These are phyloP conservation scores for Clivina fossor DNA, from an alignment of 2,888 invertebrate genomes.

Conservation along the genomic window DNA sequence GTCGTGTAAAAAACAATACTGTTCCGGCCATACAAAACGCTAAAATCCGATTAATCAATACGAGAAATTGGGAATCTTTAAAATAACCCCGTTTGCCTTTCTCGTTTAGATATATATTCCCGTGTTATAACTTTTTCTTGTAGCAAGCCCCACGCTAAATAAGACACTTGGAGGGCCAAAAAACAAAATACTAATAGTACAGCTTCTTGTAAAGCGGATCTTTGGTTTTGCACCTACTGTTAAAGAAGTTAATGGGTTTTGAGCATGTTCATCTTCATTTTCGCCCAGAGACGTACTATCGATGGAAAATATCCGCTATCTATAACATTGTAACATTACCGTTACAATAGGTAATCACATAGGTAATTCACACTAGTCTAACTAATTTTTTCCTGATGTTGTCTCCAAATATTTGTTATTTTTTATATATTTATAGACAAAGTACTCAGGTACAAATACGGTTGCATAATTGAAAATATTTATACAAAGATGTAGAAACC, in stretches of 20 bases:
- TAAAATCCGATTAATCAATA: constrained; percentile 90
- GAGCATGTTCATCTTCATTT: constrained; percentile 52
- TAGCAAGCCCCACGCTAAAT: constrained; percentile 93
- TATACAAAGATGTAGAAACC: constrained; percentile 75
- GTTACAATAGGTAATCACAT: background rate
- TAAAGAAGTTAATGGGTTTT: constrained; percentile 45
- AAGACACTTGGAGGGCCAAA: constrained; percentile 84
- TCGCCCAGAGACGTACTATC: constrained; percentile 57
- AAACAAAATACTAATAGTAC: constrained; percentile 75
- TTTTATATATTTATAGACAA: constrained; percentile 79
- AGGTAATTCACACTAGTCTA: background rate
- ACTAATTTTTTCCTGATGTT: no score
- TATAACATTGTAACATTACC: no score
- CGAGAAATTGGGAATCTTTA: constrained; percentile 94
- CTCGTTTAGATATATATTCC: constrained; percentile 66
- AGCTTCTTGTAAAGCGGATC: constrained; percentile 53
- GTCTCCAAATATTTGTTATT: constrained; percentile 79
- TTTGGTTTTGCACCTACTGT: constrained; percentile 41
- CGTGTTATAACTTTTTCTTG: constrained; percentile 99
- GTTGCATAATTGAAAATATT: constrained; percentile 88
- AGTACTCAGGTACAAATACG: constrained; percentile 81
- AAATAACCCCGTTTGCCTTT: constrained; percentile 71
- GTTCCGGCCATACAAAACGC: constrained; percentile 74
- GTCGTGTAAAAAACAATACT: constrained; percentile 63
- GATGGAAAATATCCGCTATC: constrained; percentile 54